Base-by-base conservation (phyloP, 2,113 vertebrate species). In the Brachypteracias leptosomus region DNA sequence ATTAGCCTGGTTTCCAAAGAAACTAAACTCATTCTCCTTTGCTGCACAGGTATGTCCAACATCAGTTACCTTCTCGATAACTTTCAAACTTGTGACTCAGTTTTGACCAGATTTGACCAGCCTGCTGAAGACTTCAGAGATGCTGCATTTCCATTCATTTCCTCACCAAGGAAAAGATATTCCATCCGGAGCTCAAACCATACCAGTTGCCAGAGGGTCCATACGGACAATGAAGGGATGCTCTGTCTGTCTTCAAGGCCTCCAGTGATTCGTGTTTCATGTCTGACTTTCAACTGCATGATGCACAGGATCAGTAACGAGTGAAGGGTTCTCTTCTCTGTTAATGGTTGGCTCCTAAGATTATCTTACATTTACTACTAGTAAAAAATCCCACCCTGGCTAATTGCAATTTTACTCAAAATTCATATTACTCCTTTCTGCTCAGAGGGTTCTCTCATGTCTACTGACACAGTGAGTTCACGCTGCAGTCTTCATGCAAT, bases 341-440 rank as follows among this genome's bases (percentile, higher is more conserved):
- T 54, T 59, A 81, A 33, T 2, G 6, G 15, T 9, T 71, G 51
- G 8, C 13, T 87, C 47, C 83, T 16, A 15, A 83, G 31, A 20
- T 62, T 38, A 22, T 77, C 36, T 94, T 38, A 4, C 5, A 52
- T 33, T 65, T 82, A 72, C 6, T 61, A 36, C 33, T 74, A 54
- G 3, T 29, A 33, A 66, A 44, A 20, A 0, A 0, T n/a, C 25
- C 28, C 6, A 17, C 5, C 20, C 13, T 22, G 15, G 6, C 3
- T 46, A 35, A 68, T 14, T 38, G 24, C 24, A 28, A 3, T 57
- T 86, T 80, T 88, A 5, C 4, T 76, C 16, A 54, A 88, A 95
- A 80, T 44, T 83, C 6, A 2, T 49, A 22, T 51, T 51, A 22
- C 52, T 89, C 46, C 31, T 81, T 88, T 89, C 36, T 77, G 15